Base-by-base conservation (phyloP, 2,888 invertebrate genomes). In the Alitta virens region DNA sequence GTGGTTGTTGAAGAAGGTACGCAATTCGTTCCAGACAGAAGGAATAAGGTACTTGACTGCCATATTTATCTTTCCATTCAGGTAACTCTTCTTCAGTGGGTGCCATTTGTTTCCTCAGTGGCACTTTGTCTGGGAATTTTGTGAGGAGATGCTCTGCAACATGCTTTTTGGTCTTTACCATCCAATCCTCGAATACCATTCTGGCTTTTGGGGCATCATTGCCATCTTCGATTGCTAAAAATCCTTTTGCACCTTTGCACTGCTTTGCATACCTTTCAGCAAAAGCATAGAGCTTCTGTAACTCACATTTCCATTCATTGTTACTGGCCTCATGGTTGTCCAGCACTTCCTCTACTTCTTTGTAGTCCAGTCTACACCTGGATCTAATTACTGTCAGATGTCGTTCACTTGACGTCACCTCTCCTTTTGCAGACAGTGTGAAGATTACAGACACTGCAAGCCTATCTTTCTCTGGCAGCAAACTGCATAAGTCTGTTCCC, bases 331-430 rank as follows among this genome's bases (percentile, higher is more conserved):
- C 24, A 52, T 14, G 52, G 23, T n/a, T 21, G 7, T 52, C 52
- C 2, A 52, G 26, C 18, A 43, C 23, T 40, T 16, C 38, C 26
- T 61, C 56, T 12, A 70, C 93, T 93, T 81, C 96, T 96, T 76
- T 89, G 90, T 77, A 91, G 95, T 69, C 87, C 87, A 0, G 90
- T 91, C 18, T 38, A 14, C 2, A 14, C 9, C 5, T 12, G 3
- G 56, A 43, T 25, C 2, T 23, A 24, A 16, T 25, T 24, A 42
- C 42, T 42, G 42, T 56, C 16, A 14, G n/a, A 25, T 21, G 16
- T 52, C 23, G 21, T 49, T 49, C 5, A 9, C 7, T n/a, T 49
- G 49, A 23, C 16, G 5, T 52, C 7, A 52, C 16, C 23, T 52
- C 52, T 21, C 26, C 23, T 9, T 9, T 1, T 14, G n/a, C 18